A percentile compares a stretch with the other conserved stretches of the same genome.
These are phyloP conservation scores for Drosophila koepferae DNA, from an alignment of 2,888 invertebrate species.

Conservation along the genomic window DNA sequence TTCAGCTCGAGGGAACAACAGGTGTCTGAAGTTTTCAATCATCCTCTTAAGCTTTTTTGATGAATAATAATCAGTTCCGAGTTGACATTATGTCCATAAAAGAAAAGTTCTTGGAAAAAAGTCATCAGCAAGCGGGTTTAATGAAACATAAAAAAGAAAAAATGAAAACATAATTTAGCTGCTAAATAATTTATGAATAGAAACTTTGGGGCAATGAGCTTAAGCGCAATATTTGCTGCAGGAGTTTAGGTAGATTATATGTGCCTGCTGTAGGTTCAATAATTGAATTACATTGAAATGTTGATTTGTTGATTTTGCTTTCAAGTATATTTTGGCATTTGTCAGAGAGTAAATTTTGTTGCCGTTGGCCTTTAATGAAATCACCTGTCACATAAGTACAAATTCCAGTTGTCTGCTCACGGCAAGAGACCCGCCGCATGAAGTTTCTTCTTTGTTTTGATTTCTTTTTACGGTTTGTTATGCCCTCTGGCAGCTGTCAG, in stretches of 20 bases:
- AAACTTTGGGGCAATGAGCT: not conserved
- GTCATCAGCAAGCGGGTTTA: not conserved
- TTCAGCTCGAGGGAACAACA: not conserved
- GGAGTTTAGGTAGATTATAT: not conserved
- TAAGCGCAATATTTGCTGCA: not conserved
- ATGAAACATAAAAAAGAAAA: slow-evolving; percentile 1
- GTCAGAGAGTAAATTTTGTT: not conserved
- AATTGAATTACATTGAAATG: not conserved
- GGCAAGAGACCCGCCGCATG: not conserved
- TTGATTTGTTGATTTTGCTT: slow-evolving; percentile 4
- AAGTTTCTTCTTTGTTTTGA: not conserved
- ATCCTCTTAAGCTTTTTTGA: not conserved
- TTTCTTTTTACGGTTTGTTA: not conserved
- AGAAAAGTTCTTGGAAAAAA: not conserved
- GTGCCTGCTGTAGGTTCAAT: not conserved
- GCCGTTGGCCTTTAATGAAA: slow-evolving; percentile 18
- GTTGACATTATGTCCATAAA: not conserved
- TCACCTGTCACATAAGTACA: slow-evolving; percentile 27
- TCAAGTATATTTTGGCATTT: not conserved
- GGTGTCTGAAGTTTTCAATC: slow-evolving; percentile 8
- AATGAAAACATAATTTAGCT: not conserved
- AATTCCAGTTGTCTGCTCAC: slow-evolving; percentile 19
- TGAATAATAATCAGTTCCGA: slow-evolving; percentile 8
- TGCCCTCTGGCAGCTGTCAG: slow-evolving; percentile 43
- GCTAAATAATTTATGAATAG: slow-evolving; percentile 9